These are phyloP conservation scores for Chrysina gloriosa DNA, from an alignment of 2,888 invertebrate species.

Conservation along the genomic window DNA sequence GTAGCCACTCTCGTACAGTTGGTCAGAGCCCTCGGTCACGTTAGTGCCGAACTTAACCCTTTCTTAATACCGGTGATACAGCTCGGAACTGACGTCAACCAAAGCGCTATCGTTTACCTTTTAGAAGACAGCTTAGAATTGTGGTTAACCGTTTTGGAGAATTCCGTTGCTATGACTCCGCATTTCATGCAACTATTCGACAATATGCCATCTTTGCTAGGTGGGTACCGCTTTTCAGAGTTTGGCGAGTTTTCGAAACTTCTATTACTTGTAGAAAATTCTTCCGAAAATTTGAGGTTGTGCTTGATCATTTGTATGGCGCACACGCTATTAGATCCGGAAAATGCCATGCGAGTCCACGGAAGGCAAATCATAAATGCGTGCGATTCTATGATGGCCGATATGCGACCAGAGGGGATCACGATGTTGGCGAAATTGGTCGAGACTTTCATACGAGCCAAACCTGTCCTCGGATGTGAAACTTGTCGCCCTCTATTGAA, in stretches of 20 bases:
- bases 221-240: constrained; percentile 62
- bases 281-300: constrained; percentile 83
- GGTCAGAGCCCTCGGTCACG: constrained; percentile 77
- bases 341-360: constrained; percentile 79
- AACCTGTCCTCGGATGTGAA: constrained; percentile 78
- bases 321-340: constrained; percentile 83
- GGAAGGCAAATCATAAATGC: constrained; percentile 78
- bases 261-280: constrained; percentile 71
- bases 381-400: constrained; percentile 79
- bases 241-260: not conserved
- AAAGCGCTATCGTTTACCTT: constrained; percentile 87
- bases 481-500: constrained; percentile 75
- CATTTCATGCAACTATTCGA: constrained; percentile 79
- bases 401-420: constrained; percentile 80
- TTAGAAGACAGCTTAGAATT: constrained; percentile 92
- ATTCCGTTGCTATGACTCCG: constrained; percentile 74
- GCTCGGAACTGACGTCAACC: constrained; percentile 81
- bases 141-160: constrained; percentile 88
- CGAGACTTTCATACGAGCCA: constrained; percentile 80
- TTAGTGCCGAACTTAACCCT: constrained; percentile 68
- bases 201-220: constrained; percentile 80
- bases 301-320: constrained; percentile 86
- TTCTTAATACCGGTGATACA: constrained; percentile 77
- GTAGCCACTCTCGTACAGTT: constrained; percentile 87
- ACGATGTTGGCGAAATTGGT: constrained; percentile 80